Evolutionary conservation across 2,888 invertebrate species (phyloP), one percentile per base, ranked within the genome.

Genomic region (Diogma glabrata): DNA sequence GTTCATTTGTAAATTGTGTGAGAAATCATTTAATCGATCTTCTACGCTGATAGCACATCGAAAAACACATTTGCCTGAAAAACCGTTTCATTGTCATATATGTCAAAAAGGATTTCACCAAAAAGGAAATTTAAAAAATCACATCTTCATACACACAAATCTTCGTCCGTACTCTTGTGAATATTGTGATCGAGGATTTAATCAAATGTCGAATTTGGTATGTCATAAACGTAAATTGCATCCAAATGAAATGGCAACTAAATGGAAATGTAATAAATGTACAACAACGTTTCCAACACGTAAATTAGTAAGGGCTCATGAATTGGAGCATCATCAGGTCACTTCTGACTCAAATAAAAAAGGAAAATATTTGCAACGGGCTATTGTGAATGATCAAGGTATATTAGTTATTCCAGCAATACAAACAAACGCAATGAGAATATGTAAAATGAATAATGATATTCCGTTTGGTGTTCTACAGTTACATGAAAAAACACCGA

Each of bases 101-200:
- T 86, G 86, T 65, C 79, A 81, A 50, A 85, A 85, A 66, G 84
- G 84, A 57, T 87, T 87, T 65, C 85, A 86, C 66, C 86, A 87
- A 62, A 86, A 86, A 78, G 86, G 86, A 81, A 86, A 86, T 62
- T 68, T 86, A 46, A 74, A 84, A 2, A 86, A 86, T 62, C 86
- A 86, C 60, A 73, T 84, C 47, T 85, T 84, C 62, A 85, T 84
- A 0, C 86, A 86, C 60, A 85, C 85, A 8, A 84, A 86, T 61
- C 84, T 82, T 63, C 72, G 85, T 7, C 86, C 86, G 0, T 86
- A 86, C 64, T 82, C 83, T 59, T 86, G 86, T 64, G 79, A 81
- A 59, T 70, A 81, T 43, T 86, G 86, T 64, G 70, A 76, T 52
- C 82, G 83, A 61, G 86, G 86, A 1, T 87, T 85, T 70, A 87